Evolutionary conservation across 1,140 invertebrate genomes (phyloP), one percentile per base, ranked within the genome.

Genomic region (Solenopsis invicta): DNA sequence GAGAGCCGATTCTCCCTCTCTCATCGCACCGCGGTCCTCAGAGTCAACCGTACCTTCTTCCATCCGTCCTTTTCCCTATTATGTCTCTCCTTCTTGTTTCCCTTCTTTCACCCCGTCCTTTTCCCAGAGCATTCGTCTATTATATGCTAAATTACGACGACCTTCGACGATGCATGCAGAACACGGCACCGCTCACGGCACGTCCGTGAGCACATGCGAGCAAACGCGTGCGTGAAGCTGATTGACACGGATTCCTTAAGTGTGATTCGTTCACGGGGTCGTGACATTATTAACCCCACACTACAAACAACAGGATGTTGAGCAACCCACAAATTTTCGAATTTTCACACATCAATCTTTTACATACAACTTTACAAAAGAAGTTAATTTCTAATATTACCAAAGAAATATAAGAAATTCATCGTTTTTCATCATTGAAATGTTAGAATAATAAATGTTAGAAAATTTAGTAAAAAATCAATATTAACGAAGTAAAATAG

Each of bases 71-170:
- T 9, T 74, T 37, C 80, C 18, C 67, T n/a, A 54, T 52, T 52
- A 41, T 41, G 29, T 62, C 34, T 18, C 56, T 64, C 72, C 82
- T 54, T 48, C 72, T 12, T 78, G 41, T 45, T 21, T 59, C 64
- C 48, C 62, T 80, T 34, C 48, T 37, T 75, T 50, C 54, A 34
- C 52, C 52, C 13, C 54, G 62, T 67, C 87, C 80, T 81, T 87
- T 87, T 90, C 86, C 88, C 85, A 85, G 85, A 86, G 61, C 84
- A 87, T 85, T 87, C 86, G 80, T 88, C 90, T 90, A 91, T 91
- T 91, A 91, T 91, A 91, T 92, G 91, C 86, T 91, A 92, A 92
- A 92, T 92, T 90, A 86, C 86, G 78, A 87, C 88, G 87, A 91
- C 91, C 91, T 92, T 92, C 89, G 88, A 72, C 72, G 56, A 52